Evolutionary conservation across 2,113 vertebrate species (phyloP), one percentile per base, ranked within the genome.

Genomic region (Toxotes jaculatrix): DNA sequence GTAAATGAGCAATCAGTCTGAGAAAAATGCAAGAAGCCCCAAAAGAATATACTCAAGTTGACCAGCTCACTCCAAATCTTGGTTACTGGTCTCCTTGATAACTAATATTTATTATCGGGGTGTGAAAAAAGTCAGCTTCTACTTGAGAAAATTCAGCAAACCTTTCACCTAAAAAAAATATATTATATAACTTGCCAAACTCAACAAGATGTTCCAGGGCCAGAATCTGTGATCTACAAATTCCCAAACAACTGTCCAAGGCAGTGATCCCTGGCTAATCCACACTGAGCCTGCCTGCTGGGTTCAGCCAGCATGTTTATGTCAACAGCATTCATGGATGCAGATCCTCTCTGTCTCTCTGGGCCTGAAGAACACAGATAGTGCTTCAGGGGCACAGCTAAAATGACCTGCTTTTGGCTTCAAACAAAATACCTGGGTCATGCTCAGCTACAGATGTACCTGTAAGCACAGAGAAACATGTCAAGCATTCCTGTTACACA

Each of bases 181-280:
- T 27, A 31, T 40, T 6, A 49, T 38, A 51, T 57, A 69, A 79
- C 34, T 7, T 74, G 59, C 8, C 51, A 74, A 82, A 57, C n/a
- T 64, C 53, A 66, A 72, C 59, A 67, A 79, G 27, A 23, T 56
- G 34, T 60, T 12, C 49, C 43, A 84, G 67, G 75, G 65, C 23
- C 31, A 76, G 40, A 87, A 82, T 70, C 51, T 79, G 67, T 69
- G 49, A 79, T 83, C 65, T 68, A 68, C 42, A 70, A 67, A 34
- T 40, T 83, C 51, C 63, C 53, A 79, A 87, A 83, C 82, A 79
- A 71, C 62, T 69, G 74, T 86, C 76, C 80, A 79, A 66, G 60
- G 49, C 76, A 80, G 63, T 90, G 89, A 92, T 86, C 86, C 87
- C 53, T 83, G 45, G 75, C 80, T 90, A 88, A 91, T 90, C 74